phyloP scores from a whole-genome alignment of 2,113 vertebrate species.

The Ellobius talpinus region DNA sequence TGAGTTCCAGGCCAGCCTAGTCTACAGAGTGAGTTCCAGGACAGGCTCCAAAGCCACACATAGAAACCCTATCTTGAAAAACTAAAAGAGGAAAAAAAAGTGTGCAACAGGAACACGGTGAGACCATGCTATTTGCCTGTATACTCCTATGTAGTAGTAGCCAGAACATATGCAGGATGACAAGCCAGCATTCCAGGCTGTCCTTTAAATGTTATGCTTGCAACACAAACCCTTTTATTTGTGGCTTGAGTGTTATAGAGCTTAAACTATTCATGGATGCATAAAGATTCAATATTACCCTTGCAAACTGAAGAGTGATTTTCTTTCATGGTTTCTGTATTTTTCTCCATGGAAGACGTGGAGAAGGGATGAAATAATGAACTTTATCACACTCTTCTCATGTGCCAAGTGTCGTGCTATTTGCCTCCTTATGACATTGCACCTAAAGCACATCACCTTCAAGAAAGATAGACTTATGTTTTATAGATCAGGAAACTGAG shows the following conservation, averaged over 20 bases:
- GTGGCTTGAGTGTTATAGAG: neutral
- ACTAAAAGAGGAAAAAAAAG: neutral
- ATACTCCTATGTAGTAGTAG: neutral
- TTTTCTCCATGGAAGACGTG: neutral
- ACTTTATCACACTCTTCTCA: neutral
- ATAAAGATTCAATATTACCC: neutral
- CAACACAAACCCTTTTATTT: neutral
- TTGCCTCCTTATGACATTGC: neutral
- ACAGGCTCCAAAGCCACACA: too few relatives aligned
- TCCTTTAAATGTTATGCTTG: neutral
- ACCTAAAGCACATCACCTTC: neutral
- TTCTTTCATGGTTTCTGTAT: constrained; percentile 37
- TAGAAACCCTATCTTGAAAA: too few relatives aligned
- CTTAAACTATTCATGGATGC: neutral
- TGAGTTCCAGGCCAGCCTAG: too few relatives aligned
- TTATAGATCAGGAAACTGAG: neutral
- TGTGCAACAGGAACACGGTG: neutral
- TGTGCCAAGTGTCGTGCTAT: neutral
- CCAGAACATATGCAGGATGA: neutral
- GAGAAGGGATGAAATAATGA: neutral
- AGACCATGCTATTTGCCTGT: neutral
- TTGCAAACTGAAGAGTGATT: neutral
- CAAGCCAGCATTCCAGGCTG: neutral
- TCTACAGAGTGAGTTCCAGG: too few relatives aligned
- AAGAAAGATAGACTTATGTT: neutral